These are phyloP conservation scores for Platycheirus rosarum DNA, from an alignment of 2,888 invertebrate genomes.

Conservation along the genomic window DNA sequence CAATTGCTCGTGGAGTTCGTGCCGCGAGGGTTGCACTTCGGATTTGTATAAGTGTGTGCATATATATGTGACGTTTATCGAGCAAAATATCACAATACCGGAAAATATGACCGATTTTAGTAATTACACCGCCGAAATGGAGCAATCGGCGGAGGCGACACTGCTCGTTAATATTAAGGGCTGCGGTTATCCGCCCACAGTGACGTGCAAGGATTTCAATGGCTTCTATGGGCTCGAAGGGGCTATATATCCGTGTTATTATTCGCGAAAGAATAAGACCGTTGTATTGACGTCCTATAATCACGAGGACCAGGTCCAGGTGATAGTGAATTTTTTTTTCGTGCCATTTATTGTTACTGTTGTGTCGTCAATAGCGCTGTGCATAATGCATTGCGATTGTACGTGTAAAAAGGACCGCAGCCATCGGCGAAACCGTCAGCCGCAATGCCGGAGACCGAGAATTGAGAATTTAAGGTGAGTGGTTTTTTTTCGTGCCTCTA, in stretches of 20 bases:
- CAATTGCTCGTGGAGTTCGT: slow-evolving; percentile 96
- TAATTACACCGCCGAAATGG: slow-evolving; percentile 81
- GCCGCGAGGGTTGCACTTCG: slow-evolving; percentile 94
- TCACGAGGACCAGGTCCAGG: slow-evolving; percentile 90
- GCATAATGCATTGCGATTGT: slow-evolving; percentile 94
- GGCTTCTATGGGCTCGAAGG: slow-evolving; percentile 89
- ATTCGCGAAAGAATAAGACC: slow-evolving; percentile 91
- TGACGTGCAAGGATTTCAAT: slow-evolving; percentile 91
- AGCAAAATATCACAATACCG: slow-evolving; percentile 82
- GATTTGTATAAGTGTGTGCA: slow-evolving; percentile 88
- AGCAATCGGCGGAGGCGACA: slow-evolving; percentile 83
- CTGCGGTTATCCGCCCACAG: slow-evolving; percentile 94
- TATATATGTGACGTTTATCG: slow-evolving; percentile 85
- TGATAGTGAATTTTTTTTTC: slow-evolving; percentile 92
- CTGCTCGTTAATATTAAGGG: slow-evolving; percentile 94
- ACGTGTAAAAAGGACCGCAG: slow-evolving; percentile 87
- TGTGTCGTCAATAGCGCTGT: slow-evolving; percentile 92
- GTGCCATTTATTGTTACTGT: slow-evolving; percentile 92
- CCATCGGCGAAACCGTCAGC: slow-evolving; percentile 85
- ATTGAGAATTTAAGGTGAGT: slow-evolving; percentile 85
- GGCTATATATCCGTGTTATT: slow-evolving; percentile 92
- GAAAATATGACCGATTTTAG: slow-evolving; percentile 81
- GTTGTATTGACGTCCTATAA: slow-evolving; percentile 93
- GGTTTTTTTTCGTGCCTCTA: neutral
- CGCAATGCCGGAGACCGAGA: slow-evolving; percentile 84